Evolutionary conservation across 2,797 vertebrate species (phyloP).

Genomic region (Dryobates pubescens): DNA sequence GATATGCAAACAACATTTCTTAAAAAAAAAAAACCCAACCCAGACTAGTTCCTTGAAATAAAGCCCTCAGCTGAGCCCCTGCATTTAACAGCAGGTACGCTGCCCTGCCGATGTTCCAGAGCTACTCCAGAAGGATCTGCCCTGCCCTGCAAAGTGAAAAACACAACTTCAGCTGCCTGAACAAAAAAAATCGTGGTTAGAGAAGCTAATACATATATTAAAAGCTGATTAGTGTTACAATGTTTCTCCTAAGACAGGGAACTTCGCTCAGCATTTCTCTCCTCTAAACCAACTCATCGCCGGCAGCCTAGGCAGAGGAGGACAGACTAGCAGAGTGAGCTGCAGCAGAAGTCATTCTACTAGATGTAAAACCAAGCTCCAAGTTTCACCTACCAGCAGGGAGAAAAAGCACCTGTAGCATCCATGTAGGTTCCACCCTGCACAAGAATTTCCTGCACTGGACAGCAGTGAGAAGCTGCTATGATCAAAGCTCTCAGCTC

Average conservation of each 20-base stretch:
- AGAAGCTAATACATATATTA: conserved; percentile 33
- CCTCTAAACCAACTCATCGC: not conserved
- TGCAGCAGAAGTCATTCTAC: not conserved
- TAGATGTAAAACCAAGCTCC: not conserved
- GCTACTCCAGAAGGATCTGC: not conserved
- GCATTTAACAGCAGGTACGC: not conserved
- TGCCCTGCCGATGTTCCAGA: not conserved
- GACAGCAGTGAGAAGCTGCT: not conserved
- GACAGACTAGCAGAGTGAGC: not conserved
- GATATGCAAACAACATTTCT: not conserved
- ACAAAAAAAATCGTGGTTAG: not conserved
- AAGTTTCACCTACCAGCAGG: not conserved
- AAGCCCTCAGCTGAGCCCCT: rapidly evolving
- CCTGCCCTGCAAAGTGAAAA: not conserved
- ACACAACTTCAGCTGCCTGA: not conserved
- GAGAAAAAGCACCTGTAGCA: rapidly evolving
- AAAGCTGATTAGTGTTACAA: conserved; percentile 22
- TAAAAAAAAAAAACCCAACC: not conserved
- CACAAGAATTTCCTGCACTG: not conserved
- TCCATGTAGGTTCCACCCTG: rapidly evolving
- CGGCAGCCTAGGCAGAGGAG: not conserved
- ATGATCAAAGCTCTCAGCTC: not conserved
- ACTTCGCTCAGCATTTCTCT: not conserved
- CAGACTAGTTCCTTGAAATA: not conserved
- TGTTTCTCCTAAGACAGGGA: conserved; percentile 23